Base-by-base conservation (phyloP, 1,140 invertebrate species). In the Formica selysi region DNA sequence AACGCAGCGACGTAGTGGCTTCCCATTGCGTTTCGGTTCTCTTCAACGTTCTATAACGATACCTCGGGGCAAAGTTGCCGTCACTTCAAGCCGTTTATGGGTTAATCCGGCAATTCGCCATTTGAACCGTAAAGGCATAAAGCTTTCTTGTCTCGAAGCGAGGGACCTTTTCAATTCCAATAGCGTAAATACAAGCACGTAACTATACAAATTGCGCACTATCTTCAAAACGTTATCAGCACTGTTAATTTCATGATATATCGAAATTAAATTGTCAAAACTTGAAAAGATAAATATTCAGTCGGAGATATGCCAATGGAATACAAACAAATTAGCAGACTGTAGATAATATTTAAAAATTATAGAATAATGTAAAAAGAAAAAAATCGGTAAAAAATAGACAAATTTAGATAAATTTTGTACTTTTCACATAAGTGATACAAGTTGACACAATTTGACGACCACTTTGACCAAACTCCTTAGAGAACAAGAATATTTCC, bases 41-140 rank as follows among this genome's bases (percentile, higher is more conserved):
- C 87, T 70, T 88, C 80, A 64, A 38, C 65, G 71, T 86, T 83
- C 67, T 54, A 70, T 88, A 88, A 88, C 86, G 81, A 90, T 90
- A 90, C 89, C 89, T 86, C 74, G 76, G 78, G 89, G 89, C 89
- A 79, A 89, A 86, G 81, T 90, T 88, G 81, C 67, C 86, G 76
- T 76, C 86, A 74, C 80, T 86, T 79, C 65, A 65, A 84, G 78
- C 71, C 89, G 89, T 90, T 86, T 87, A 87, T 87, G 85, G 76
- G 83, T 86, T 90, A 87, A 90, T 88, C 83, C 88, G 61, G 74
- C 78, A 86, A 81, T 80, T 83, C 86, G 70, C 51, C 32, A 79
- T 90, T 90, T 57, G 57, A 68, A 78, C 71, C 76, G 65, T 90
- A 91, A 91, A 90, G 79, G 57, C 87, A 90, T 90, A 90, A 90